Percentiles rank a stretch among this genome's conserved stretches.
Evolutionary conservation across 2,888 invertebrate genomes (phyloP).

Genomic region (Lissocephala sabroskyi): DNA sequence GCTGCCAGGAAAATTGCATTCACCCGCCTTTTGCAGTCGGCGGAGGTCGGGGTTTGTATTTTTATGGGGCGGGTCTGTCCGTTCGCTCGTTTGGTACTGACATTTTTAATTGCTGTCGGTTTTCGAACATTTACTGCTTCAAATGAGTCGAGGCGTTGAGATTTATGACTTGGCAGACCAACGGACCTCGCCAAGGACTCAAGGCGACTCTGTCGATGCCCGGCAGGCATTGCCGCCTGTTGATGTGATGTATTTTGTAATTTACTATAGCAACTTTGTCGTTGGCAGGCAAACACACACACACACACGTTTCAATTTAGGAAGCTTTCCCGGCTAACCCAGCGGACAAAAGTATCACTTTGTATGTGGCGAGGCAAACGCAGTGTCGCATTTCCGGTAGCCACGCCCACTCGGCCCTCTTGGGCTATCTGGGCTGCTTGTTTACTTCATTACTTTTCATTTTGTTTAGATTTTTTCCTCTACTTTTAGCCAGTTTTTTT

Average conservation of each 20-base stretch:
- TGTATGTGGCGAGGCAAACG: constrained; percentile 16
- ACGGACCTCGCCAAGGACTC: no score
- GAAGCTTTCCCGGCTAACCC: not conserved
- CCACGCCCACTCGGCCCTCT: constrained; percentile 12
- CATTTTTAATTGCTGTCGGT: constrained; percentile 55
- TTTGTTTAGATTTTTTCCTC: constrained; percentile 18
- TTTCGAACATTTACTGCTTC: constrained; percentile 56
- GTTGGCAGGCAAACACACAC: constrained; percentile 1
- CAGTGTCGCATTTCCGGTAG: constrained; percentile 25
- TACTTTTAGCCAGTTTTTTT: no score
- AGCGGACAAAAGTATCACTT: constrained; percentile 18
- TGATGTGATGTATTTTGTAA: constrained; percentile 3
- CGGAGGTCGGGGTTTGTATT: not conserved
- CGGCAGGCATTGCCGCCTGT: no score
- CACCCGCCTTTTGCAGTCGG: not conserved
- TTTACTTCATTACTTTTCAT: constrained; percentile 37
- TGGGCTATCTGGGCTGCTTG: not conserved
- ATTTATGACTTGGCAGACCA: constrained; percentile 34
- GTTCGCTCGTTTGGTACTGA: constrained; percentile 51
- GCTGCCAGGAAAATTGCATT: no score
- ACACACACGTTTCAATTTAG: constrained; percentile 5
- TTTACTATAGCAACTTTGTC: constrained; percentile 5
- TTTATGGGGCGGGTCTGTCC: not conserved
- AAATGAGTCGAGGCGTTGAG: constrained; percentile 56
- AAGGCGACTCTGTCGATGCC: no score